A percentile compares a stretch with the other conserved stretches of the same genome.
Evolutionary conservation across 2,888 invertebrate genomes (phyloP).

Genomic region (Apodemia hepburni): DNA sequence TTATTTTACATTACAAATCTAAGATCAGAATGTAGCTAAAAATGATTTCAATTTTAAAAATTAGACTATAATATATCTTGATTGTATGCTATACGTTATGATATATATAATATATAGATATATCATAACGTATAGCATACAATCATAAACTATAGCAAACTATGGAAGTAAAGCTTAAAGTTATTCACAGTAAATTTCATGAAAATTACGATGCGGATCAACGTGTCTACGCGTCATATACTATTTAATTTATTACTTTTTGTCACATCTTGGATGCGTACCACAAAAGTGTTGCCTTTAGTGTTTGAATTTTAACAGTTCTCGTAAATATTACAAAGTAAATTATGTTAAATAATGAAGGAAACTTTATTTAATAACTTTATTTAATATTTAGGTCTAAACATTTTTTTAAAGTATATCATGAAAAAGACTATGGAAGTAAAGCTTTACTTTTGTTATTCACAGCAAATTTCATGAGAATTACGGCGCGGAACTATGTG

Average conservation of each 20-base stretch:
- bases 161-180: conserved; percentile 24
- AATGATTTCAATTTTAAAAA: too few species aligned
- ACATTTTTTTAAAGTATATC: too few species aligned
- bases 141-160: neutral
- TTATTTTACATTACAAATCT: too few species aligned
- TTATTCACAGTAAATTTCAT: neutral
- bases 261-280: neutral
- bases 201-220: neutral
- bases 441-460: conserved; percentile 27
- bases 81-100: too few species aligned
- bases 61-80: too few species aligned
- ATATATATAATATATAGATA: too few species aligned
- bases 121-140: too few species aligned
- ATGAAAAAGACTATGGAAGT: neutral
- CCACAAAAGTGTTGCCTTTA: neutral
- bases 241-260: neutral
- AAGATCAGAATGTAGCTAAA: too few species aligned
- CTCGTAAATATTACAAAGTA: neutral
- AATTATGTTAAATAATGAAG: neutral
- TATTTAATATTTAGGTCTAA: too few species aligned
- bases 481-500: neutral
- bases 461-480: neutral
- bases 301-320: neutral
- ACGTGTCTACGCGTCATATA: neutral
- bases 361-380: too few species aligned